Conservation (phyloP, 2,888 invertebrate genomes). For the Cyaniris semiargus region DNA sequence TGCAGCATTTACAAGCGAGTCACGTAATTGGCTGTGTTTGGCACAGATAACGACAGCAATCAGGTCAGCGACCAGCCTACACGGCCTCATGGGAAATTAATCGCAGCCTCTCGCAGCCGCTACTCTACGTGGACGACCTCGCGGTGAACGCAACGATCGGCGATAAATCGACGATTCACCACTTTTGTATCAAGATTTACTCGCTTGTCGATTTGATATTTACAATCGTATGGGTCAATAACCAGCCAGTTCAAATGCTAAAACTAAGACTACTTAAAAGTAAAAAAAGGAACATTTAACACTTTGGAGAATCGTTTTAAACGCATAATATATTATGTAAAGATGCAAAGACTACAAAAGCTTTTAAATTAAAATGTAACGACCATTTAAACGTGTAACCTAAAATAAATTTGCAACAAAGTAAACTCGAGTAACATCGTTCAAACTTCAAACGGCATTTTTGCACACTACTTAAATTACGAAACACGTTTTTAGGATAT, state of each 20-base stretch:
- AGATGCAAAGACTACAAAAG: neutral
- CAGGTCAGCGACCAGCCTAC: slow-evolving; percentile 48
- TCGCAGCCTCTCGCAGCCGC: slow-evolving; percentile 39
- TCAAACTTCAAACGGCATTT: neutral
- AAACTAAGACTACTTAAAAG: neutral
- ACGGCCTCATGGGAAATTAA: slow-evolving; percentile 46
- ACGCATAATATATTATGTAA: neutral
- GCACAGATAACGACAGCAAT: slow-evolving; percentile 51
- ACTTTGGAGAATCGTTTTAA: neutral
- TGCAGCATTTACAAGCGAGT: slow-evolving; percentile 39
- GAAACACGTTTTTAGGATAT: slow-evolving; percentile 11
- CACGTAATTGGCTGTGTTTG: slow-evolving; percentile 48
- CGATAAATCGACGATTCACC: neutral
- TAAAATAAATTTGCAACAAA: neutral
- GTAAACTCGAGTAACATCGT: neutral
- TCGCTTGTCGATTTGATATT: neutral
- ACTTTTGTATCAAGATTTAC: neutral
- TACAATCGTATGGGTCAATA: neutral
- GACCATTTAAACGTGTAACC: neutral
- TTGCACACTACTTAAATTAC: neutral
- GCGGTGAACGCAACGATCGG: slow-evolving; percentile 38
- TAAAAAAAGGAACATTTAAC: neutral
- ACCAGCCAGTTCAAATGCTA: neutral
- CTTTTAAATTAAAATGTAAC: neutral
- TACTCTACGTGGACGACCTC: slow-evolving; percentile 39